Percentiles rank a stretch among this genome's conserved stretches.
phyloP scores from a whole-genome alignment of 2,797 vertebrate species.

The Lutjanus campechanus region DNA sequence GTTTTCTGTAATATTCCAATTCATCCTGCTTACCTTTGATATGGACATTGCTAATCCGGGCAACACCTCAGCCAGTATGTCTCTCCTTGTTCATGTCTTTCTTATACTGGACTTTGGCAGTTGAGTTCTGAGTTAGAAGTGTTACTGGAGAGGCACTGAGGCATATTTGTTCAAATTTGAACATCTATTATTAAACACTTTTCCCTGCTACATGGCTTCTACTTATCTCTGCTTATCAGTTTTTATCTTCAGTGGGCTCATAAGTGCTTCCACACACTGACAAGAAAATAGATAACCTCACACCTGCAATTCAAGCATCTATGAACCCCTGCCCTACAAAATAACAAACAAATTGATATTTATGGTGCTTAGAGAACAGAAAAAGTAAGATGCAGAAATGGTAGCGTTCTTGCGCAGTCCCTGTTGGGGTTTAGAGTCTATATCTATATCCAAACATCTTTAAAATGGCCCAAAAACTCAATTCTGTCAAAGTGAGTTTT shows the following conservation, averaged over 20 bases:
- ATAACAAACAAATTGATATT: not conserved
- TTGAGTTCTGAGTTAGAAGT: not conserved
- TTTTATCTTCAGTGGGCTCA: not conserved
- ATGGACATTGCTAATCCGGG: not conserved
- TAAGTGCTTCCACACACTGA: not conserved
- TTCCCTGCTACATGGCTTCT: not conserved
- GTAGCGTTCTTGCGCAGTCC: not conserved
- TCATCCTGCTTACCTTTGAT: not conserved
- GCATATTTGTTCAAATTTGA: conserved; percentile 1
- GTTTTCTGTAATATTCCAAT: not conserved
- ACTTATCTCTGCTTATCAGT: not conserved
- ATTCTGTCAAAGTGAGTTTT: not conserved
- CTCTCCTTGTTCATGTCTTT: not conserved
- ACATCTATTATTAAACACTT: not conserved
- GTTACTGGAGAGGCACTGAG: not conserved
- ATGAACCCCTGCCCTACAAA: too few relatives aligned
- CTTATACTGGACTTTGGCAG: not conserved
- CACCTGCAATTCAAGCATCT: not conserved
- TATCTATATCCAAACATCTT: not conserved
- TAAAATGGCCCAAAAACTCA: not conserved
- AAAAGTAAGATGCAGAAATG: not conserved
- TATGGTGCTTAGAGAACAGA: not conserved
- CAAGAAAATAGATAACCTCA: not conserved
- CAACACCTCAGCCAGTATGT: not conserved
- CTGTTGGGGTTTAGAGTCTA: not conserved